Evolutionary conservation across 1,140 invertebrate genomes (phyloP), one percentile per base, ranked within the genome.

Genomic region (Bombus waltoni): DNA sequence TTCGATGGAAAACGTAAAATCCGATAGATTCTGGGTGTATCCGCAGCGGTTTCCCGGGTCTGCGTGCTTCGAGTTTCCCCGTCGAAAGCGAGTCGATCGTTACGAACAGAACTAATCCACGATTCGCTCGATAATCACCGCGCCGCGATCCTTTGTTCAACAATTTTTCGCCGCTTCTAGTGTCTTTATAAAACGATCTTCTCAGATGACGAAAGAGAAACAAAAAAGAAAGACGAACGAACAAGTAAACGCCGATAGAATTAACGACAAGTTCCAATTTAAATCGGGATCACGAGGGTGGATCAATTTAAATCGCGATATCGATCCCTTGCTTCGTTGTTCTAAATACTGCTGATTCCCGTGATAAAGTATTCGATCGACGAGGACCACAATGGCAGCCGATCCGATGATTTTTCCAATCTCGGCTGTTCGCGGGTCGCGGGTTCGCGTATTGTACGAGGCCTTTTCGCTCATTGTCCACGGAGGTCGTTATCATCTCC

Each of bases 401-500:
- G n/a, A 44, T 25, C 25, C 68, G 72, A 62, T 42, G 42, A 73
- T 85, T 85, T 81, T 65, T 85, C 77, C 66, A 81, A 86, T 82
- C 84, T 25, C 25, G 59, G 22, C 28, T 22, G 35, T 38, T 72
- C 13, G 82, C 28, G 42, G 44, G 25, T n/a, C 75, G 65, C 71
- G 53, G 66, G 66, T 18, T 28, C 76, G 77, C 66, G 83, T 32
- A 85, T 85, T 80, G 62, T 85, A 57, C 68, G 32, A 80, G 57
- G 80, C 10, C 80, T 40, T n/a, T 22, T 40, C 32, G 65, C 32
- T 71, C 59, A 85, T 85, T 85, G 84, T 85, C 79, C 84, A 73
- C 47, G 75, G 38, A 28, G 38, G 79, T 89, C 80, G 89, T 90
- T 89, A 90, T 90, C 89, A 47, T 79, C 81, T 75, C 70, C 40